These are phyloP conservation scores for Naja naja DNA, from an alignment of 2,113 vertebrate genomes.

Conservation along the genomic window DNA sequence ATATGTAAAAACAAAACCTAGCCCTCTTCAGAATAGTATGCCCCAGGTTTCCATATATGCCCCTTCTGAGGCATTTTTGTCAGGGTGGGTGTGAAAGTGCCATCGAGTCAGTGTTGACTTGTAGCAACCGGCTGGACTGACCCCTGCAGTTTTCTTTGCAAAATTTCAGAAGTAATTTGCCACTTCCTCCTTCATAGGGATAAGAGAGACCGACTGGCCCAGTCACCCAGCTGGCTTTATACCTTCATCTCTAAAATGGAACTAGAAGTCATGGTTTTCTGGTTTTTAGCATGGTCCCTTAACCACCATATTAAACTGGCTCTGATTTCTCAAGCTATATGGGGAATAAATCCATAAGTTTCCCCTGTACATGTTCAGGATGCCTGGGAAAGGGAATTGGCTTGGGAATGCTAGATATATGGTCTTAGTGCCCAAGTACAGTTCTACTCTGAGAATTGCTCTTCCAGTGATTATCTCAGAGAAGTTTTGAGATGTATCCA, in stretches of 20 bases:
- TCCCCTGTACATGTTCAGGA: not conserved
- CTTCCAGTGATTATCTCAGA: not conserved
- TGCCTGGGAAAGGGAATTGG: not conserved
- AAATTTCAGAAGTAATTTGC: not conserved
- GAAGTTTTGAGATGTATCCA: not conserved
- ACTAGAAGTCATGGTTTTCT: not conserved
- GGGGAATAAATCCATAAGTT: not conserved
- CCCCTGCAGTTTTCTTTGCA: not conserved
- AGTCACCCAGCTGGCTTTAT: not conserved
- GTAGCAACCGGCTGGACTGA: not conserved
- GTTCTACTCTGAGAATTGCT: not conserved
- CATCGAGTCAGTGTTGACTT: not conserved
- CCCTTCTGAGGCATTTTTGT: not conserved
- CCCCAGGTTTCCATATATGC: not conserved
- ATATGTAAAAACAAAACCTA: not conserved
- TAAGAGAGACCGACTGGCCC: not conserved
- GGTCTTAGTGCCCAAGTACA: too few species aligned
- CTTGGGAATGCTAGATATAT: too few species aligned
- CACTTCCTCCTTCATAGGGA: not conserved
- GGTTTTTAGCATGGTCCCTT: not conserved
- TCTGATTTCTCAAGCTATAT: not conserved
- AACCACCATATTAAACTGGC: not conserved
- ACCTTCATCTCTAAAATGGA: not conserved
- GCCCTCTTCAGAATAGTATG: not conserved
- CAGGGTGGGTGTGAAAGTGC: not conserved